These are phyloP conservation scores for Paguma larvata DNA, from an alignment of 2,797 vertebrate genomes.

Conservation along the genomic window DNA sequence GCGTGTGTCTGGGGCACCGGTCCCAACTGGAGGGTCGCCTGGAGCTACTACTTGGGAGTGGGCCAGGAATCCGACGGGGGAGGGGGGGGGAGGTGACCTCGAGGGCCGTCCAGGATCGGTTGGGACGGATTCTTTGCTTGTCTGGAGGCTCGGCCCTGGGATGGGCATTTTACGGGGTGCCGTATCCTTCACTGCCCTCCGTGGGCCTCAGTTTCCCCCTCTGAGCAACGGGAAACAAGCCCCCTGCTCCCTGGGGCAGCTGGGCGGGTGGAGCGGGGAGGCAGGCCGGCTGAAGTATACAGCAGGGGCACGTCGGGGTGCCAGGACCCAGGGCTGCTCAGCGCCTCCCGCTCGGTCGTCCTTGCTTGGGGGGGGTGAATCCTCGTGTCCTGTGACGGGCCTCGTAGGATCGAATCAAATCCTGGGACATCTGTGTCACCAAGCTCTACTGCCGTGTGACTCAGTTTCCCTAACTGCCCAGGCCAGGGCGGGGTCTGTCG, in stretches of 20 bases:
- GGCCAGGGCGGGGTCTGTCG: too few species aligned
- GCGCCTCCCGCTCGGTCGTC: too few species aligned
- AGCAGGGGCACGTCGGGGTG: background rate
- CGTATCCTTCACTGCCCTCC: background rate
- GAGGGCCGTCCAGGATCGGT: background rate
- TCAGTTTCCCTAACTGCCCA: conserved; percentile 26
- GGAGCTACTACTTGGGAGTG: too few species aligned
- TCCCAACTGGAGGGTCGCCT: background rate
- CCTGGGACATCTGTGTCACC: background rate
- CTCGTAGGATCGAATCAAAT: background rate
- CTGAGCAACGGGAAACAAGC: background rate
- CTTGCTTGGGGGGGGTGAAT: too few species aligned
- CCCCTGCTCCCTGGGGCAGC: background rate
- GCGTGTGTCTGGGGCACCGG: background rate
- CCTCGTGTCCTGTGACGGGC: rapidly evolving
- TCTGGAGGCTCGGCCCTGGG: background rate
- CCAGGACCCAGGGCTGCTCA: background rate
- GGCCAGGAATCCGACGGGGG: background rate
- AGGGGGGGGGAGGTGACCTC: background rate
- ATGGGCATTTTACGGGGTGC: background rate
- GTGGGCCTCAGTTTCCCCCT: background rate
- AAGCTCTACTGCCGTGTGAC: background rate
- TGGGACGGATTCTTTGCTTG: rapidly evolving
- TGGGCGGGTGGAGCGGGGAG: too few species aligned
- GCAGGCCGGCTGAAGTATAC: rapidly evolving